Evolutionary conservation across 2,888 invertebrate genomes (phyloP), one percentile per base, ranked within the genome.

Genomic region (Folsomia candida): DNA sequence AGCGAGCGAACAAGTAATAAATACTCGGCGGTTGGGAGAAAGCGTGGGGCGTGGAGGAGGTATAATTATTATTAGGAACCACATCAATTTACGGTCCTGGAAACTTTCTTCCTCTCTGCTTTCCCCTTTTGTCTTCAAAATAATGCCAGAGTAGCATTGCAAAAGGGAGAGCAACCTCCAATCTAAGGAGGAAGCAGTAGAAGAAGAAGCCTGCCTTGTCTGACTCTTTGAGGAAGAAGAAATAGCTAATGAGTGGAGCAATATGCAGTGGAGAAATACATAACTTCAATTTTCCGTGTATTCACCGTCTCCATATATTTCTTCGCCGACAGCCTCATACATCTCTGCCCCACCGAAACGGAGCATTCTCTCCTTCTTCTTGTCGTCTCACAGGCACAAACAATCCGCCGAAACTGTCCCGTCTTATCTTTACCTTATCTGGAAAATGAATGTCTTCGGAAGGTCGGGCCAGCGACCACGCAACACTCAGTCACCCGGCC

Each of bases 241-340:
- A 47, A 22, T 60, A 47, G 68, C 62, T 68, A 68, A 68, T 68
- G 68, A 68, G 68, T 68, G 68, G 68, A 68, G 54, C 61, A 68
- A 62, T 68, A 68, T 68, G 68, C 68, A 54, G 20, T 54, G 22
- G 54, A 54, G 54, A 54, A 54, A 54, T 47, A n/a, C n/a, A n/a
- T 37, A 37, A 37, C 59, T 29, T 47, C 67, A 37, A 57, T 67
- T 58, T 25, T 57, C 58, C n/a, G n/a, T n/a, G n/a, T n/a, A n/a
- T n/a, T n/a, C n/a, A n/a, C 54, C 29, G 62, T 61, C 60, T 61
- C 62, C 25, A 28, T 51, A 62, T 54, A 54, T 54, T 54, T 54
- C 54, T 54, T 20, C 51, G 27, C 22, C 22, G 51, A 58, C 28
- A 26, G 61, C 18, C 61, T 28, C 62, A 68, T 68, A 62, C 22